Conservation (phyloP, 2,797 vertebrate species). For the Picus viridis region DNA sequence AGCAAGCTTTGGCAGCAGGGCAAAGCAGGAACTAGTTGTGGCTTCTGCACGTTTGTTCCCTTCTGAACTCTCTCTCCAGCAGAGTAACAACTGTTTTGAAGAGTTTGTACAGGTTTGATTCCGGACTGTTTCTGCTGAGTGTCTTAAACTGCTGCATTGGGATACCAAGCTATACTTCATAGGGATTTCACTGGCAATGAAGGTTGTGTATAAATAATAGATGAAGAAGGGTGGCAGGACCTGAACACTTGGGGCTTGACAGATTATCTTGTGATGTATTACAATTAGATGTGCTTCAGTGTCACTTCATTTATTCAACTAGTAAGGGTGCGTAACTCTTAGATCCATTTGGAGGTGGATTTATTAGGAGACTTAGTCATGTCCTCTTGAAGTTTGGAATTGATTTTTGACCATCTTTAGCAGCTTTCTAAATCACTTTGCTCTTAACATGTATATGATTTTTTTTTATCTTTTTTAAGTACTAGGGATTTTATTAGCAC, state of each 20-base stretch:
- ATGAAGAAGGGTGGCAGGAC: constrained; percentile 74
- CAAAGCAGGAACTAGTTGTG: not conserved
- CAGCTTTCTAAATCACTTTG: constrained; percentile 77
- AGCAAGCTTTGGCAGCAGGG: constrained; percentile 4
- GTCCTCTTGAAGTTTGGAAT: constrained; percentile 72
- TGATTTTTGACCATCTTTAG: constrained; percentile 71
- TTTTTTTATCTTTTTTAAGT: constrained; percentile 8
- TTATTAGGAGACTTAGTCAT: constrained; percentile 71
- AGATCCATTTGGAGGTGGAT: constrained; percentile 77
- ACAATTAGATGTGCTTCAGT: constrained; percentile 79
- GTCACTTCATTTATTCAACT: constrained; percentile 87
- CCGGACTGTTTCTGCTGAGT: constrained; percentile 35
- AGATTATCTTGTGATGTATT: constrained; percentile 86
- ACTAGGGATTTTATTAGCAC: constrained; percentile 40
- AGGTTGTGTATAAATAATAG: constrained; percentile 78
- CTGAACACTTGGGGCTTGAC: constrained; percentile 79
- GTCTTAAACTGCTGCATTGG: constrained; percentile 20
- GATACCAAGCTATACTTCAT: constrained; percentile 55
- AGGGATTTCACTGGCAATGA: constrained; percentile 73
- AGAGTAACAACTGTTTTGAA: not conserved
- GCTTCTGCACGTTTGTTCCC: not conserved
- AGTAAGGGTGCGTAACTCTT: constrained; percentile 74
- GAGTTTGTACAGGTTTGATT: not conserved
- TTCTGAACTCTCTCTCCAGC: not conserved
- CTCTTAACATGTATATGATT: not conserved